phyloP scores from a whole-genome alignment of 2,888 invertebrate genomes.

The Rhagonycha lutea region DNA sequence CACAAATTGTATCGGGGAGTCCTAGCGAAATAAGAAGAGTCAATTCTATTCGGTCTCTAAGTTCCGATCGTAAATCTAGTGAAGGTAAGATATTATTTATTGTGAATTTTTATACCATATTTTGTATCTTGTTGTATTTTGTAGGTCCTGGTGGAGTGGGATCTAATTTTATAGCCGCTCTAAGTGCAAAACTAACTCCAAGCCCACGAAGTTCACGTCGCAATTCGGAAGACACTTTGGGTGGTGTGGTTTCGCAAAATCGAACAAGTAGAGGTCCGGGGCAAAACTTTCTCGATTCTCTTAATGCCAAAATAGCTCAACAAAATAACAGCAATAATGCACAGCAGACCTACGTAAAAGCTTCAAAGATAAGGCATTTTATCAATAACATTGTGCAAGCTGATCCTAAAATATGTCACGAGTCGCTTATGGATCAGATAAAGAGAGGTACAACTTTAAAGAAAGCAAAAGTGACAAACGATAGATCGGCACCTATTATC shows the following conservation, averaged over 20 bases:
- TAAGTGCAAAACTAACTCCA: slow-evolving; percentile 72
- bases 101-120: neutral
- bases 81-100: slow-evolving; percentile 54
- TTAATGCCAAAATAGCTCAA: slow-evolving; percentile 78
- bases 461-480: slow-evolving; percentile 77
- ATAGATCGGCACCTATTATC: slow-evolving; percentile 87
- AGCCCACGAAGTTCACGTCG: slow-evolving; percentile 63
- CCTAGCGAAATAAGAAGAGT: slow-evolving; percentile 59
- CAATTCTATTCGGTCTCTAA: slow-evolving; percentile 63
- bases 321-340: slow-evolving; percentile 58
- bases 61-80: slow-evolving; percentile 61
- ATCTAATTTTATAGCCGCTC: slow-evolving; percentile 68
- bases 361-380: slow-evolving; percentile 71
- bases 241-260: slow-evolving; percentile 41
- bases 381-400: slow-evolving; percentile 77
- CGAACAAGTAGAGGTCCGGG: slow-evolving; percentile 56
- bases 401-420: slow-evolving; percentile 79
- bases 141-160: slow-evolving; percentile 62
- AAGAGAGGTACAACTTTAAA: slow-evolving; percentile 82
- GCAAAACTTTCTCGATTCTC: slow-evolving; percentile 74
- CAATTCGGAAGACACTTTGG: slow-evolving; percentile 52
- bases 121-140: neutral
- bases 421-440: slow-evolving; percentile 93
- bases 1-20: slow-evolving; percentile 56
- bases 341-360: slow-evolving; percentile 60